Evolutionary conservation across 2,888 invertebrate genomes (phyloP).

Genomic region (Hypsopygia costalis): DNA sequence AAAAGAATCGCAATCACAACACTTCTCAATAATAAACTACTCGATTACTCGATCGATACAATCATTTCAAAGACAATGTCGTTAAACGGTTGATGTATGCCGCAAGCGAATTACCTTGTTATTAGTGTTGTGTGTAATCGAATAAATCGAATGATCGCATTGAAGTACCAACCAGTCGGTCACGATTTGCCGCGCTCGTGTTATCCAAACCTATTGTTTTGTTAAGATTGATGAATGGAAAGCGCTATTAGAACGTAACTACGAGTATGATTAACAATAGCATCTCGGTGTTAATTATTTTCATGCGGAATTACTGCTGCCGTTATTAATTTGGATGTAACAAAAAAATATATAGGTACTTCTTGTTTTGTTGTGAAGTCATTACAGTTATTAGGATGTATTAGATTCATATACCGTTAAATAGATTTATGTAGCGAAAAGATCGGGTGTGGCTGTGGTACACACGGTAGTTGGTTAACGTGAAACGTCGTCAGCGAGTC

Average conservation of each 20-base stretch:
- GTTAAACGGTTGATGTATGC: no score
- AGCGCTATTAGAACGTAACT: slow-evolving; percentile 36
- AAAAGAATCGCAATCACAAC: no score
- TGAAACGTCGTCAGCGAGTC: no score
- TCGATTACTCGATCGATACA: no score
- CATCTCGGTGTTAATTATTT: slow-evolving; percentile 34
- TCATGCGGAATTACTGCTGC: slow-evolving; percentile 10
- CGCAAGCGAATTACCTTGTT: no score
- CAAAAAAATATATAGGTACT: neutral
- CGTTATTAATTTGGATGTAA: slow-evolving; percentile 6
- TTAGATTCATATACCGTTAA: no score
- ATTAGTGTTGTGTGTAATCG: neutral
- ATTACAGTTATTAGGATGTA: neutral
- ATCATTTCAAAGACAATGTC: no score
- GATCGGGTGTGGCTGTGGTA: no score
- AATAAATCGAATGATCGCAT: neutral
- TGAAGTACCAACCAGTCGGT: slow-evolving; percentile 22
- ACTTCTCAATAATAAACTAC: no score
- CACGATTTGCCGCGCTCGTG: slow-evolving; percentile 51
- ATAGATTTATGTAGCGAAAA: no score
- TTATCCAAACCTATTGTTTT: slow-evolving; percentile 55
- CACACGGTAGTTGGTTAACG: no score
- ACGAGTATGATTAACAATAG: slow-evolving; percentile 52
- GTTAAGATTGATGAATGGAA: slow-evolving; percentile 58
- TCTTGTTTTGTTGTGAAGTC: neutral